These are phyloP conservation scores for Gallinago undulata DNA, from an alignment of 2,113 vertebrate genomes.

Conservation along the genomic window DNA sequence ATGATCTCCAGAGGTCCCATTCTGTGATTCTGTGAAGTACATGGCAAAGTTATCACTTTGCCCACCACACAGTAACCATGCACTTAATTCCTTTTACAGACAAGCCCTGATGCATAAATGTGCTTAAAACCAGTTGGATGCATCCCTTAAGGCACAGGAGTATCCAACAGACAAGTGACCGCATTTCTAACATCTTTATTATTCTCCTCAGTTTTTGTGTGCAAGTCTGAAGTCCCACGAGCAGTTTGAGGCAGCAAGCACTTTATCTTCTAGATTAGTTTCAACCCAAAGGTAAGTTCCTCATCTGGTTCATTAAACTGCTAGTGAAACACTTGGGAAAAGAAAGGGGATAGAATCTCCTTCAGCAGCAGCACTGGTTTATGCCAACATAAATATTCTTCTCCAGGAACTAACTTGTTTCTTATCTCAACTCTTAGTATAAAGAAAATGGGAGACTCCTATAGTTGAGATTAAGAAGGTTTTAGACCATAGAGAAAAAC, in stretches of 20 bases:
- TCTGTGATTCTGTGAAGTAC: background rate
- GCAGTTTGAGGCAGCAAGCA: background rate
- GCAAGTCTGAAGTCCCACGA: background rate
- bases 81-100: background rate
- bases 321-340: background rate
- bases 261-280: background rate
- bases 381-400: background rate
- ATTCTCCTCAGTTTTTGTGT: background rate
- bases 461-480: background rate
- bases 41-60: no score
- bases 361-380: background rate
- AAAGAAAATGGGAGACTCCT: background rate
- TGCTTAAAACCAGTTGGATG: background rate
- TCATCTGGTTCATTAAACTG: background rate
- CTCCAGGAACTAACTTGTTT: background rate
- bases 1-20: no score
- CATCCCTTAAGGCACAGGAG: background rate
- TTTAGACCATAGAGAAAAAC: background rate
- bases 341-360: background rate
- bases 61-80: background rate
- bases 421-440: background rate
- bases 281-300: background rate
- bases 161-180: accelerated
- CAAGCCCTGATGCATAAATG: background rate
- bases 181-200: background rate